These are phyloP conservation scores for Thymelicus acteon DNA, from an alignment of 2,888 invertebrate genomes.

Conservation along the genomic window DNA sequence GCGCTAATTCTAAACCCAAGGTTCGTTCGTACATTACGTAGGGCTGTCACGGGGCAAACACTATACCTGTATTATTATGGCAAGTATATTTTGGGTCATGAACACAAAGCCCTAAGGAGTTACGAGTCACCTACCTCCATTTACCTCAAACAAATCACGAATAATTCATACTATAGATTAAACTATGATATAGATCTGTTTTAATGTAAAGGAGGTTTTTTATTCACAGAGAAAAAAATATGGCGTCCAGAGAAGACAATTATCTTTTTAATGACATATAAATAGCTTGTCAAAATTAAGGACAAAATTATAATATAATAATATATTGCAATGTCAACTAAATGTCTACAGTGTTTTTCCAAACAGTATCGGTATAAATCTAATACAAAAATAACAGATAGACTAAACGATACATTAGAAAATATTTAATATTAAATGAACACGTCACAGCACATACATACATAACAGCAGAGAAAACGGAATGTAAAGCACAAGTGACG, in stretches of 20 bases:
- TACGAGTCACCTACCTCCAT: background rate
- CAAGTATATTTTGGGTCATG: background rate
- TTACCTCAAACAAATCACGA: slow-evolving; percentile 2
- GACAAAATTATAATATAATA: too few relatives aligned
- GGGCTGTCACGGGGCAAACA: slow-evolving; percentile 17
- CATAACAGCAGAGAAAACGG: slow-evolving; percentile 6
- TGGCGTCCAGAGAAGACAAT: too few relatives aligned
- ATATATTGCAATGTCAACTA: too few relatives aligned
- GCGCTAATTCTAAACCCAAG: slow-evolving; percentile 46
- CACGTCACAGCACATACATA: background rate
- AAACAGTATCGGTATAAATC: too few relatives aligned
- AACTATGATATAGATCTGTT: too few relatives aligned
- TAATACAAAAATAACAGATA: background rate
- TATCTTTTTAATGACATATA: too few relatives aligned
- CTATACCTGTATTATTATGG: background rate
- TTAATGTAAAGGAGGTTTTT: too few relatives aligned
- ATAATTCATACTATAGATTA: background rate
- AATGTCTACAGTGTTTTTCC: too few relatives aligned
- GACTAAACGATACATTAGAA: background rate
- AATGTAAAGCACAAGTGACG: background rate
- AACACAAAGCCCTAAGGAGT: slow-evolving; percentile 5
- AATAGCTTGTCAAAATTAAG: too few relatives aligned
- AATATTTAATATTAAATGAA: background rate
- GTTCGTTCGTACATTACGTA: slow-evolving; percentile 41
- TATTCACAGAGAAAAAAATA: too few relatives aligned